Evolutionary conservation across 2,113 vertebrate genomes (phyloP), one percentile per base, ranked within the genome.

Genomic region (Dendropsophus ebraccatus): DNA sequence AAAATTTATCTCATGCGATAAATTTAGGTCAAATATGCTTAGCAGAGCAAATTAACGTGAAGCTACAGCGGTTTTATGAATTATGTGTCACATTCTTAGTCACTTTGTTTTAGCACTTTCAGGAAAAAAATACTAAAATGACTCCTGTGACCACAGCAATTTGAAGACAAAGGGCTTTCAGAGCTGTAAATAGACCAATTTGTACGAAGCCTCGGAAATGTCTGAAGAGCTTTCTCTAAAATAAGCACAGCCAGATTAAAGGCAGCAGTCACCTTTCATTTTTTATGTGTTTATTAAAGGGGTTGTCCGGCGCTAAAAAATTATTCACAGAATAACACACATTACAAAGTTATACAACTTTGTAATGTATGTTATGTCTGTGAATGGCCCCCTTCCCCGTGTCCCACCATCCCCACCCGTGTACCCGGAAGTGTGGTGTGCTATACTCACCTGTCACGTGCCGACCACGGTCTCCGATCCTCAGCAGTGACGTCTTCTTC

Each of bases 1-100:
- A 80, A 80, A 60, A 80, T 80, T 19, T 41, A 62, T 80, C 54
- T 80, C 35, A 37, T 62, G 21, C 28, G 54, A 80, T 80, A 58
- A 56, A 56, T 79, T 54, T 79, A 80, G 77, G 54, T 80, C 54
- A 60, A 60, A 80, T 37, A 80, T 60, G 77, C 77, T 62, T 80
- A 80, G 21, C 41, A 80, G 50, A 80, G 54, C 77, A 60, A 80
- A 80, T 45, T 58, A 80, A 41, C 62, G 30, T 45, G 77, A 80
- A 60, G 77, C 54, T 58, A 7, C 23, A 3, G 32, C 21, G 56
- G 17, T 62, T 79, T 60, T 60, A 60, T 60, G 77, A 80, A 80
- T 54, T 79, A 58, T 37, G 28, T 58, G 21, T 37, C 28, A n/a
- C 21, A 37, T 21, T 37, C 52, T 28, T 0, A 1, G 30, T 10